phyloP scores from a whole-genome alignment of 2,113 vertebrate genomes.

The Oostethus manadensis region DNA sequence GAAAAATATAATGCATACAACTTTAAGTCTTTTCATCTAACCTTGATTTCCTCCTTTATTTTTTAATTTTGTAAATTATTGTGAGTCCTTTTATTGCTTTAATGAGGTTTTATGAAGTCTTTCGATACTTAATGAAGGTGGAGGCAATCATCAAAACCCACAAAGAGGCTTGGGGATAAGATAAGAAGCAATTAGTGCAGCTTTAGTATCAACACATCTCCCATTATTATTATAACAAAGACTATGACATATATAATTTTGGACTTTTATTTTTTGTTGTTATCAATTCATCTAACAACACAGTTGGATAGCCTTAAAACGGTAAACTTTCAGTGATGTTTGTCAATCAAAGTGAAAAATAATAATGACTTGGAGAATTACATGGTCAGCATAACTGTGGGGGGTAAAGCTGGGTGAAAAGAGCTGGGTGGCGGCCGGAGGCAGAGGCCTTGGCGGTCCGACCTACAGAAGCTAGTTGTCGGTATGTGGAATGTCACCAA shows the following conservation, averaged over 20 bases:
- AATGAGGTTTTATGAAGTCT: neutral
- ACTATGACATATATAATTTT: neutral
- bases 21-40: no score
- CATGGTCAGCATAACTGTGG: constrained; percentile 17
- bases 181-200: constrained; percentile 4
- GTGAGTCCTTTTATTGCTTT: neutral
- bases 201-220: constrained; percentile 7
- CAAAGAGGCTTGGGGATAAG: neutral
- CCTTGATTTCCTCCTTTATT: no score
- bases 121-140: neutral
- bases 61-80: neutral
- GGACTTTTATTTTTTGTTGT: constrained; percentile 9
- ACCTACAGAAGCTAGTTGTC: no score
- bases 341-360: no score
- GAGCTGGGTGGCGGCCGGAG: no score
- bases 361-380: constrained; percentile 2
- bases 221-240: neutral
- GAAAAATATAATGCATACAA: no score
- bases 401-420: no score
- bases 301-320: constrained; percentile 47
- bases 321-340: neutral
- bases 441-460: no score
- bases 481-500: no score
- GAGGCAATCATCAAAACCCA: neutral
- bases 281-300: constrained; percentile 4